A percentile compares a stretch with the other conserved stretches of the same genome.
phyloP scores from a whole-genome alignment of 2,797 vertebrate species.

The Parotocinclus haroldoi region DNA sequence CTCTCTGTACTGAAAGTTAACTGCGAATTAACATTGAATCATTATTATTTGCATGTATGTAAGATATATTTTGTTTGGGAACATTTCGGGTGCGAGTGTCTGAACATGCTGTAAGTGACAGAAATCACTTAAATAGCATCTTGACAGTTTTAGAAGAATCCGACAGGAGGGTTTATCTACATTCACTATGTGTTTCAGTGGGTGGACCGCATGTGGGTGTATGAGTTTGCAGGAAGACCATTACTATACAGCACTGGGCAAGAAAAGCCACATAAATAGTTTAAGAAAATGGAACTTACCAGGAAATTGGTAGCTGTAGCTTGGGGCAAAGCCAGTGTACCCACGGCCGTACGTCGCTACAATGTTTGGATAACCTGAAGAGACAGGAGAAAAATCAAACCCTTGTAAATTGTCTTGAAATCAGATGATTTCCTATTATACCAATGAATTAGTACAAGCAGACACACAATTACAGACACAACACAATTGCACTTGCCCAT shows the following conservation, averaged over 20 bases:
- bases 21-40: too few relatives aligned
- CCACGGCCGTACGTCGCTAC: slow-evolving; percentile 88
- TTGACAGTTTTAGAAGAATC: too few relatives aligned
- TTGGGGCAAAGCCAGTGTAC: slow-evolving; percentile 88
- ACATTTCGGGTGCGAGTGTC: too few relatives aligned
- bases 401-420: slow-evolving; percentile 32
- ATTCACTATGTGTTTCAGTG: too few relatives aligned
- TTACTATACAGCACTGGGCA: slow-evolving; percentile 46
- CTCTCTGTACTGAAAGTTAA: too few relatives aligned
- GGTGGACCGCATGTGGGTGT: too few relatives aligned
- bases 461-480: slow-evolving; percentile 30
- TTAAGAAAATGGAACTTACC: slow-evolving; percentile 72
- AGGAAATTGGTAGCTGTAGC: slow-evolving; percentile 92
- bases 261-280: slow-evolving; percentile 41
- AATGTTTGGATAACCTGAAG: slow-evolving; percentile 89
- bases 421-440: slow-evolving; percentile 15
- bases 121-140: too few relatives aligned
- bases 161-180: too few relatives aligned
- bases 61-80: too few relatives aligned
- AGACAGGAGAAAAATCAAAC: slow-evolving; percentile 34
- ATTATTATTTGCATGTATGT: too few relatives aligned
- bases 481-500: slow-evolving; percentile 20
- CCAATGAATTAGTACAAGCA: slow-evolving; percentile 30
- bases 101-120: too few relatives aligned
- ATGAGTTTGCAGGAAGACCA: slow-evolving; percentile 41